These are phyloP conservation scores for Zelleria hepariella DNA, from an alignment of 2,888 invertebrate species.

Conservation along the genomic window DNA sequence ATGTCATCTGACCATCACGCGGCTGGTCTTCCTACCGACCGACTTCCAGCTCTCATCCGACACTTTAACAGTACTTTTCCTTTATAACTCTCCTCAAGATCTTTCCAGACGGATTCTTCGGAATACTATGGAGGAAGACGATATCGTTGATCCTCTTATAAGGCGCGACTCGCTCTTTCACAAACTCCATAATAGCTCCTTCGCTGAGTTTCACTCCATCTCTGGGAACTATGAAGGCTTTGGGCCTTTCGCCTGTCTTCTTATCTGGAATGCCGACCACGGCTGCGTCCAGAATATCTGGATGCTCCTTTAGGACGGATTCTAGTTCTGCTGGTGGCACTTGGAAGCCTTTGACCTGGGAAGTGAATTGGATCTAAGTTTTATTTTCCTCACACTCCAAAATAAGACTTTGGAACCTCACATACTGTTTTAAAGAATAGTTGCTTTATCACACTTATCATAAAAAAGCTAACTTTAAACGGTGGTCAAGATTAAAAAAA, in stretches of 20 bases:
- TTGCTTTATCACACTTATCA: background rate
- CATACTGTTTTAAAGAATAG: background rate
- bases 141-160: slow-evolving; percentile 83
- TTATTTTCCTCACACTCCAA: background rate
- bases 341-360: slow-evolving; percentile 76
- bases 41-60: too few relatives aligned
- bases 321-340: slow-evolving; percentile 93
- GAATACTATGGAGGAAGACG: slow-evolving; percentile 76
- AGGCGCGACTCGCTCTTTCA: slow-evolving; percentile 78
- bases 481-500: background rate
- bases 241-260: slow-evolving; percentile 80
- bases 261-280: slow-evolving; percentile 84
- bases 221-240: slow-evolving; percentile 78
- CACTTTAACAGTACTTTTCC: background rate
- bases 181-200: slow-evolving; percentile 73
- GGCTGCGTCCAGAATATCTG: slow-evolving; percentile 83
- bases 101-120: slow-evolving; percentile 84
- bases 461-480: background rate
- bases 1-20: too few relatives aligned
- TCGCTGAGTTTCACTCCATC: slow-evolving; percentile 46
- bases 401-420: background rate
- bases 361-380: slow-evolving; percentile 3
- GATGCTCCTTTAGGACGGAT: slow-evolving; percentile 78
- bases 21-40: too few relatives aligned
- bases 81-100: slow-evolving; percentile 75